Conservation (phyloP, 2,113 vertebrate species). For the Actenoides hombroni region DNA sequence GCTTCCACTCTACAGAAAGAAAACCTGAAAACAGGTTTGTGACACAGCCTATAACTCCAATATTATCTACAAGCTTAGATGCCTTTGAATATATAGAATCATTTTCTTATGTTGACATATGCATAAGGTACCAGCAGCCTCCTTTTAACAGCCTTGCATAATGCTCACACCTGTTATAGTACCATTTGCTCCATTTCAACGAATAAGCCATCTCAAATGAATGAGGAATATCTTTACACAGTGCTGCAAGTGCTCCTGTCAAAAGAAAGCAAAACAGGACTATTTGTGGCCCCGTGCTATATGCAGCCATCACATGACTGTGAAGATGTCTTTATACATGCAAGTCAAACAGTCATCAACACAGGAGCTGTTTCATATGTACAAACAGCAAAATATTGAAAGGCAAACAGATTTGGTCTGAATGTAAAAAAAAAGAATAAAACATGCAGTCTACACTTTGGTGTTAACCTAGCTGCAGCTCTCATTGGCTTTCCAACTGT, state of each 20-base stretch:
- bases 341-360: not conserved
- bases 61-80: rapidly evolving
- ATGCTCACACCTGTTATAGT: not conserved
- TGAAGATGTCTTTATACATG: rapidly evolving
- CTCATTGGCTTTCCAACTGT: not conserved
- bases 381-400: not conserved
- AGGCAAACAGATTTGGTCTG: not conserved
- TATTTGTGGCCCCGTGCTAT: rapidly evolving
- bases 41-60: not conserved
- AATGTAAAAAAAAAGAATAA: not conserved
- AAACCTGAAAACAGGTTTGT: not conserved
- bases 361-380: not conserved
- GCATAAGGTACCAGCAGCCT: not conserved
- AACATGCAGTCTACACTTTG: not conserved
- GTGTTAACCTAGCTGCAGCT: not conserved
- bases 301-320: not conserved
- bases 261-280: not conserved
- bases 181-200: not conserved
- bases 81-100: not conserved
- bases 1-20: not conserved
- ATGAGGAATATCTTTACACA: not conserved
- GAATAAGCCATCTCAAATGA: not conserved
- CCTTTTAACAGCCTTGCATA: not conserved
- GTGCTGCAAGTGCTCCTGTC: not conserved
- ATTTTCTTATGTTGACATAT: not conserved